Percentiles rank a stretch among this genome's conserved stretches.
These are phyloP conservation scores for Otus scops DNA, from an alignment of 2,797 vertebrate species.

Conservation along the genomic window DNA sequence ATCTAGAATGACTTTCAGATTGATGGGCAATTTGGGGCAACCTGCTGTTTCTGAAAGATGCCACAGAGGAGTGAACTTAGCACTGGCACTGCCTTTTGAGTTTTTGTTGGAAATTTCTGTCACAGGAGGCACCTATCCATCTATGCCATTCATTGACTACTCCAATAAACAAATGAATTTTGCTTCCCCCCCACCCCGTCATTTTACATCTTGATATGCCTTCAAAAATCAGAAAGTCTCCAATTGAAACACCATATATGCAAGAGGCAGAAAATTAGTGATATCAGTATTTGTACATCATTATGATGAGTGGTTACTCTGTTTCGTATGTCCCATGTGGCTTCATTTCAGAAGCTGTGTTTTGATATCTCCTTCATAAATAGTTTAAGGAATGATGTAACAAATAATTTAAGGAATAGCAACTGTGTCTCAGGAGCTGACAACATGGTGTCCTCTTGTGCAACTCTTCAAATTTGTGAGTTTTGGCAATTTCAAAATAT, in stretches of 20 bases:
- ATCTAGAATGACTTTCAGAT: neutral
- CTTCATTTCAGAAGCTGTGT: neutral
- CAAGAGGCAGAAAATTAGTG: neutral
- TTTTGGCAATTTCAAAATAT: neutral
- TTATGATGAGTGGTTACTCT: neutral
- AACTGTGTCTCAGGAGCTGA: neutral
- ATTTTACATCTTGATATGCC: accelerated
- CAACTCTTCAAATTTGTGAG: neutral
- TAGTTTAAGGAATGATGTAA: neutral
- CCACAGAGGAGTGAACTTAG: neutral
- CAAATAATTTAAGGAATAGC: neutral
- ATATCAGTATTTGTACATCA: neutral
- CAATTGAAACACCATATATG: accelerated
- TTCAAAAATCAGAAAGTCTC: neutral
- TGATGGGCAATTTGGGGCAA: neutral
- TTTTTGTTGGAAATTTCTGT: neutral
- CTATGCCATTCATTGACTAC: neutral
- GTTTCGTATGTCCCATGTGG: neutral
- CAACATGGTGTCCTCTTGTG: neutral
- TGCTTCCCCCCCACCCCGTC: accelerated
- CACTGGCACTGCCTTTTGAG: neutral
- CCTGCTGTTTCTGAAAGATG: neutral
- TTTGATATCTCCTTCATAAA: neutral
- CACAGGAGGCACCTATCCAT: neutral
- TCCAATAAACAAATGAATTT: neutral